Percentiles rank a stretch among this genome's conserved stretches.
These are phyloP conservation scores for Pheosia tremula DNA, from an alignment of 2,888 invertebrate species.

Conservation along the genomic window DNA sequence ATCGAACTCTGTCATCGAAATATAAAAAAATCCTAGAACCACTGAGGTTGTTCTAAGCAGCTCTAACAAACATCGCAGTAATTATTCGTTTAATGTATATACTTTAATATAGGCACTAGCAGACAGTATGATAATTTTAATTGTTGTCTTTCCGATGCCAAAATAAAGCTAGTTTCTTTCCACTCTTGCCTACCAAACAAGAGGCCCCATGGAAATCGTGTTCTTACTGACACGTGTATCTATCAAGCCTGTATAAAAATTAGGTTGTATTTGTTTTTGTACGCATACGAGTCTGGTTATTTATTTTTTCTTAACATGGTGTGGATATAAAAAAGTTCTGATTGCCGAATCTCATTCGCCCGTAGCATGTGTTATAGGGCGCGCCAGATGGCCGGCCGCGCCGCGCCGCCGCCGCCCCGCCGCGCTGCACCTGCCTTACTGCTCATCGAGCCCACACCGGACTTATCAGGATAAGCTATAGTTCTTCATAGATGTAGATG, in stretches of 20 bases:
- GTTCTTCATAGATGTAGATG: no score
- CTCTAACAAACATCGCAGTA: no score
- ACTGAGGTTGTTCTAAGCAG: no score
- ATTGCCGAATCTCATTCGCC: not conserved
- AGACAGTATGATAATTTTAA: no score
- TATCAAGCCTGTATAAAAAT: not conserved
- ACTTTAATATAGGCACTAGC: no score
- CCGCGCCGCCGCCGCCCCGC: not conserved
- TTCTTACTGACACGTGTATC: not conserved
- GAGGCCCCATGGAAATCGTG: not conserved
- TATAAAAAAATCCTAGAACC: no score
- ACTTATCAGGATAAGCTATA: no score
- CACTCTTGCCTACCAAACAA: not conserved
- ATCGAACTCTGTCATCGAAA: no score
- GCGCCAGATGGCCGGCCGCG: not conserved
- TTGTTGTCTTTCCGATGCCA: not conserved
- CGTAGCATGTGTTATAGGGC: not conserved
- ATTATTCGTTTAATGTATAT: no score
- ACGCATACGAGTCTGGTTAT: not conserved
- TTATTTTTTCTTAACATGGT: not conserved
- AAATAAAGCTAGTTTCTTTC: not conserved
- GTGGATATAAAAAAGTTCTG: not conserved
- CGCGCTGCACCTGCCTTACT: not conserved
- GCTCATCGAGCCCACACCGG: no score
- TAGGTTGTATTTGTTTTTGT: constrained; percentile 1